Evolutionary conservation across 37 sponge, comb jelly and placozoan species (phyloP).

Genomic region (Beroe ovata): DNA sequence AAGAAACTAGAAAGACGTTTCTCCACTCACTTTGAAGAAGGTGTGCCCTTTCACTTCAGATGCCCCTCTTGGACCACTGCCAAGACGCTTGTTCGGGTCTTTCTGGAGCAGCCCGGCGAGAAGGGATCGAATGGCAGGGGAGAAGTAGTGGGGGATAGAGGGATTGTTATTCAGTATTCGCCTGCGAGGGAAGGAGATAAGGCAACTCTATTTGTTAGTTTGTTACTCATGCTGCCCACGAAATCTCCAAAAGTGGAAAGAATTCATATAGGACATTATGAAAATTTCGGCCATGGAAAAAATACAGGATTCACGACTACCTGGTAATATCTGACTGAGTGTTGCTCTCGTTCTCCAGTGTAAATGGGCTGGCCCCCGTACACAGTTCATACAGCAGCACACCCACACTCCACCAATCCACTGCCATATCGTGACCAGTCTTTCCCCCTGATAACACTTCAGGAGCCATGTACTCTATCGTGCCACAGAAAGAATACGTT

Average conservation of each 20-base stretch:
- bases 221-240: too few relatives aligned
- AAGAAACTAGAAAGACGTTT: too few relatives aligned
- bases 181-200: slow-evolving; percentile 70
- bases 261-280: too few relatives aligned
- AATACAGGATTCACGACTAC: too few relatives aligned
- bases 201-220: too few relatives aligned
- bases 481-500: slow-evolving; percentile 95
- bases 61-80: slow-evolving; percentile 74
- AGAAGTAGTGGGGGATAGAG: slow-evolving; percentile 70
- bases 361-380: slow-evolving; percentile 85
- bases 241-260: too few relatives aligned
- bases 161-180: slow-evolving; percentile 77
- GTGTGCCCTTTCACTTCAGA: slow-evolving; percentile 80
- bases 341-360: slow-evolving; percentile 74
- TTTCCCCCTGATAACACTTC: slow-evolving; percentile 79
- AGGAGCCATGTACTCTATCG: slow-evolving; percentile 99
- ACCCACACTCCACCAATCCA: slow-evolving; percentile 98
- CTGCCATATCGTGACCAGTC: slow-evolving; percentile 71
- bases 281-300: too few relatives aligned
- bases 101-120: slow-evolving; percentile 77
- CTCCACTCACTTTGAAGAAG: slow-evolving; percentile 79
- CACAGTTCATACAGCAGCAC: slow-evolving; percentile 88
- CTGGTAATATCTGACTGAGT: slow-evolving; percentile 71
- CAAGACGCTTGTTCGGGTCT: slow-evolving; percentile 76
- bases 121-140: slow-evolving; percentile 68